Percentiles rank a stretch among this genome's conserved stretches.
These are phyloP conservation scores for Hemithea aestivaria DNA, from an alignment of 2,888 invertebrate species.

Conservation along the genomic window DNA sequence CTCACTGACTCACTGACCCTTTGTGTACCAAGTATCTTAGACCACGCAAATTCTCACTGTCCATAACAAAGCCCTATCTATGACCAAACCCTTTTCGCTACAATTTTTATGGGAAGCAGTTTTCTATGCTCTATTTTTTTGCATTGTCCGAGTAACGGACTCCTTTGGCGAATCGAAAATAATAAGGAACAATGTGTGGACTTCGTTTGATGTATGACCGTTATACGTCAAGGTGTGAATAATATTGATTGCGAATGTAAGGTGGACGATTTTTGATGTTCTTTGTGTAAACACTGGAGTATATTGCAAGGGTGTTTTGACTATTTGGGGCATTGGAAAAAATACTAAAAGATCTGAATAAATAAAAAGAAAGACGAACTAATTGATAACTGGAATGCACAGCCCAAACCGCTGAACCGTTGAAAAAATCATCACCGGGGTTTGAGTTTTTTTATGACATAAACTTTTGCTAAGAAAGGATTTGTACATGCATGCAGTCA, in stretches of 20 bases:
- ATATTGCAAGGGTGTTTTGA: constrained; percentile 1
- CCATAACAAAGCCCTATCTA: constrained; percentile 52
- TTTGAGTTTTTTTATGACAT: no score
- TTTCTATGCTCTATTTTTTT: constrained; percentile 74
- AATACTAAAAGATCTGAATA: constrained; percentile 4
- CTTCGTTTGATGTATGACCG: constrained; percentile 54
- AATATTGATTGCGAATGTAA: constrained; percentile 14
- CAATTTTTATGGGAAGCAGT: constrained; percentile 73
- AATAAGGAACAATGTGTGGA: constrained; percentile 52
- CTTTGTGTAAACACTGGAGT: constrained; percentile 6
- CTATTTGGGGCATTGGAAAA: constrained; percentile 10
- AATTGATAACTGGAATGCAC: no score
- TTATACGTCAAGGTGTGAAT: constrained; percentile 47
- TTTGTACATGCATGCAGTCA: no score
- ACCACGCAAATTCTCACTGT: constrained; percentile 68
- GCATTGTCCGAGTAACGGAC: constrained; percentile 72
- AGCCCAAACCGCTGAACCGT: no score
- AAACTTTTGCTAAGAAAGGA: no score
- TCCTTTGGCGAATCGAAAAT: constrained; percentile 61
- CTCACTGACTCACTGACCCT: constrained; percentile 72
- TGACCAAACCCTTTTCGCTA: constrained; percentile 65
- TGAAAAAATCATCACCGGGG: no score
- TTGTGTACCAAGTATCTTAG: constrained; percentile 40
- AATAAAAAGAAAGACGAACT: no score
- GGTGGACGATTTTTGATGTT: constrained; percentile 17